These are phyloP conservation scores for Mormyrus proboscirostris DNA, from an alignment of 2,797 vertebrate genomes.

Conservation along the genomic window DNA sequence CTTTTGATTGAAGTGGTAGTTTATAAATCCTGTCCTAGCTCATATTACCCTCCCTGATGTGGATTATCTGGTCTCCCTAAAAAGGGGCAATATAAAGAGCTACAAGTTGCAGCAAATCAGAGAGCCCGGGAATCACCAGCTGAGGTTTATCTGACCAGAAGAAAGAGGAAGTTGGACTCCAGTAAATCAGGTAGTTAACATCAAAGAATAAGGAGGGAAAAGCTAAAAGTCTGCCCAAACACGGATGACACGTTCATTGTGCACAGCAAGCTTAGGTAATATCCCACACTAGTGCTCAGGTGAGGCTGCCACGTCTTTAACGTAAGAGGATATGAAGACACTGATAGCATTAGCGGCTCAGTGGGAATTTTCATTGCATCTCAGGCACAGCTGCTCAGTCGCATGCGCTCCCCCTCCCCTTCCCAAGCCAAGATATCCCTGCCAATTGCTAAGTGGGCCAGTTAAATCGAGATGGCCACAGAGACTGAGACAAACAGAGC, in stretches of 20 bases:
- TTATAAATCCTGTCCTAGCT: background rate
- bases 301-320: background rate
- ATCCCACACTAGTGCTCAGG: background rate
- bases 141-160: background rate
- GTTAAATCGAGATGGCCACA: background rate
- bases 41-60: background rate
- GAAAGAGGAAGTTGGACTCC: background rate
- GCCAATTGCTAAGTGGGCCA: constrained; percentile 26
- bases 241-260: background rate
- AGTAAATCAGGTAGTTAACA: background rate
- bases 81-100: background rate
- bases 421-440: constrained; percentile 19
- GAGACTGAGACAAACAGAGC: background rate
- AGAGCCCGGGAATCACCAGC: background rate
- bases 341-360: background rate
- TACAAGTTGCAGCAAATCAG: background rate
- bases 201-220: background rate
- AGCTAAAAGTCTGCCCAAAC: background rate
- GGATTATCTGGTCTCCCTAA: background rate
- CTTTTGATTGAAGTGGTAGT: background rate
- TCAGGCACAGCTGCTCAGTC: constrained; percentile 19
- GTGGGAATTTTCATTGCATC: constrained; percentile 12
- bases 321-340: background rate
- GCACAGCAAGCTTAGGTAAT: background rate
- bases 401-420: background rate